A percentile compares a stretch with the other conserved stretches of the same genome.
Evolutionary conservation across 2,888 invertebrate species (phyloP).

Genomic region (Mimumesa dahlbomi): DNA sequence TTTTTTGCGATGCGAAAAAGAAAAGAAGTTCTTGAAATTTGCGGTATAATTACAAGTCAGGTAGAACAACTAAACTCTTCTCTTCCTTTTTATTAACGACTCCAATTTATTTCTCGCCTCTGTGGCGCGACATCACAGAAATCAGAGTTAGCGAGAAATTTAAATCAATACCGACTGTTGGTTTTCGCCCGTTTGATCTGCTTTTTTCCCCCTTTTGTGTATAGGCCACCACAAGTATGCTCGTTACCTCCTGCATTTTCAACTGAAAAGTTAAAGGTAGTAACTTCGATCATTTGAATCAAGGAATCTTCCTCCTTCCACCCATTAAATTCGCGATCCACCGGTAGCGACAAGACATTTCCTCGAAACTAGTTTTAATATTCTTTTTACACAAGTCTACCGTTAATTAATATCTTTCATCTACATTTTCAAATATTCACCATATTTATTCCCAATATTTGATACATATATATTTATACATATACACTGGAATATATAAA

Average conservation of each 20-base stretch:
- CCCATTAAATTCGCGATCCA: constrained; percentile 14
- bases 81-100: background rate
- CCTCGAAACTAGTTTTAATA: background rate
- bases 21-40: background rate
- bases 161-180: background rate
- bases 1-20: constrained; percentile 8
- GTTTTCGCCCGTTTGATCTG: constrained; percentile 15
- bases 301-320: constrained; percentile 21
- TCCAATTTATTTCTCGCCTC: background rate
- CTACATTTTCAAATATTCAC: no score
- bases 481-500: no score
- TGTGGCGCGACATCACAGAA: background rate
- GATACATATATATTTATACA: no score
- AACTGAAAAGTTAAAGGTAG: constrained; percentile 25
- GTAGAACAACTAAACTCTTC: background rate
- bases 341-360: constrained; percentile 10
- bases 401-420: no score
- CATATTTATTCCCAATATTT: background rate
- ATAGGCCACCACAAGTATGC: constrained; percentile 7
- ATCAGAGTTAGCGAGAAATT: constrained; percentile 6
- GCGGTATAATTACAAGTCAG: background rate
- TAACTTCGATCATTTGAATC: constrained; percentile 20
- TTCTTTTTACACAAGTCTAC: background rate
- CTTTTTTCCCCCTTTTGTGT: background rate
- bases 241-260: constrained; percentile 19